Evolutionary conservation across 2,888 invertebrate species (phyloP).

Genomic region (Sarcophaga carnaria): DNA sequence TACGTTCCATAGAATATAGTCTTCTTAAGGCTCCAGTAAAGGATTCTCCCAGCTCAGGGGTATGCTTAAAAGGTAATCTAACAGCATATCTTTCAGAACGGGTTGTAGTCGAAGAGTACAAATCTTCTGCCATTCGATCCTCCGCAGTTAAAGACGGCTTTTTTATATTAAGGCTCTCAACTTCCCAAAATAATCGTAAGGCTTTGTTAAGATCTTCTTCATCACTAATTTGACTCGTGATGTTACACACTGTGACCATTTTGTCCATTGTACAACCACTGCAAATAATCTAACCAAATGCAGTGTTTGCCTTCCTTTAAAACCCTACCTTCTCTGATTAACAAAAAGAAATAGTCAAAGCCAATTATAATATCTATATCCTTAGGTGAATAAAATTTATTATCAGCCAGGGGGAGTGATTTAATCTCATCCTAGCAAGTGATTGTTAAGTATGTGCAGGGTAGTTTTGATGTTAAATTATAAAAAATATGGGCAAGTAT

Average conservation of each 20-base stretch:
- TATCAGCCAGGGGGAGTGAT: slow-evolving; percentile 40
- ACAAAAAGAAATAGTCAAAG: slow-evolving; percentile 35
- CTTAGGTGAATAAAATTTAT: slow-evolving; percentile 35
- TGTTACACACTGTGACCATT: slow-evolving; percentile 4
- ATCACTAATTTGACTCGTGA: neutral
- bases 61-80: slow-evolving; percentile 2
- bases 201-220: slow-evolving; percentile 41
- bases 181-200: slow-evolving; percentile 13
- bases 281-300: slow-evolving; percentile 48
- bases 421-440: slow-evolving; percentile 41
- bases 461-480: slow-evolving; percentile 40
- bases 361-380: slow-evolving; percentile 28
- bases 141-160: neutral
- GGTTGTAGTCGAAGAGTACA: neutral
- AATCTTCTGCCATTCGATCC: slow-evolving; percentile 31
- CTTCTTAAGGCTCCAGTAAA: slow-evolving; percentile 34
- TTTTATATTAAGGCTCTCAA: neutral
- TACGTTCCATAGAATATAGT: slow-evolving; percentile 49
- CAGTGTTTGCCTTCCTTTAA: slow-evolving; percentile 33
- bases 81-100: slow-evolving; percentile 7
- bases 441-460: slow-evolving; percentile 3
- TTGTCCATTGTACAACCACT: slow-evolving; percentile 26
- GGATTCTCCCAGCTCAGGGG: slow-evolving; percentile 34
- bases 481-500: slow-evolving; percentile 26
- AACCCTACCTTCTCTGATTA: slow-evolving; percentile 23